Conservation (phyloP, 2,113 vertebrate species). For the Lonchura striata region DNA sequence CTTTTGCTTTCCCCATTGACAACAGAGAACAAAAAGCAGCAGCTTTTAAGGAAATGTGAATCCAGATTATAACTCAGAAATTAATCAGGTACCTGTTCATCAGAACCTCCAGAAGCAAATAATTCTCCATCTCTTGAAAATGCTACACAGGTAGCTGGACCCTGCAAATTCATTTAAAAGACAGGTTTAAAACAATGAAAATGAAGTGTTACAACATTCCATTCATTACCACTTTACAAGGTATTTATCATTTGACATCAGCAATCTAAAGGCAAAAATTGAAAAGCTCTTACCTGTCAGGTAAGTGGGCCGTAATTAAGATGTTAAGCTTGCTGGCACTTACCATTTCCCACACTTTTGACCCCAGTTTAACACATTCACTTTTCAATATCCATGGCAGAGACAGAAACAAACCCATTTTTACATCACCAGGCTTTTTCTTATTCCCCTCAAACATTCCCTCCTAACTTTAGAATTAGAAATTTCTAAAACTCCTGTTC, state of each 20-base stretch:
- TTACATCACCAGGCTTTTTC: background rate
- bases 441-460: background rate
- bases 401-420: background rate
- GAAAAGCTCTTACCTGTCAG: background rate
- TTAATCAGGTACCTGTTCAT: constrained; percentile 84
- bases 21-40: background rate
- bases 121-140: constrained; percentile 89
- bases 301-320: background rate
- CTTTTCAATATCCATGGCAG: background rate
- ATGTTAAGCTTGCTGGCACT: background rate
- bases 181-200: background rate
- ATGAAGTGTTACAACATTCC: background rate
- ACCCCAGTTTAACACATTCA: background rate
- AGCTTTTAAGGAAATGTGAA: background rate
- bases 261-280: background rate
- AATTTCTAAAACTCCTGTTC: background rate
- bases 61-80: background rate
- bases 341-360: background rate
- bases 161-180: constrained; percentile 72
- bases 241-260: background rate
- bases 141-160: constrained; percentile 83
- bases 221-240: background rate
- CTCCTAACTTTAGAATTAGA: background rate
- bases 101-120: constrained; percentile 93
- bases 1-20: background rate